Percentiles rank a stretch among this genome's conserved stretches.
Conservation (phyloP, 2,113 vertebrate genomes). For the Pelodiscus sinensis region DNA sequence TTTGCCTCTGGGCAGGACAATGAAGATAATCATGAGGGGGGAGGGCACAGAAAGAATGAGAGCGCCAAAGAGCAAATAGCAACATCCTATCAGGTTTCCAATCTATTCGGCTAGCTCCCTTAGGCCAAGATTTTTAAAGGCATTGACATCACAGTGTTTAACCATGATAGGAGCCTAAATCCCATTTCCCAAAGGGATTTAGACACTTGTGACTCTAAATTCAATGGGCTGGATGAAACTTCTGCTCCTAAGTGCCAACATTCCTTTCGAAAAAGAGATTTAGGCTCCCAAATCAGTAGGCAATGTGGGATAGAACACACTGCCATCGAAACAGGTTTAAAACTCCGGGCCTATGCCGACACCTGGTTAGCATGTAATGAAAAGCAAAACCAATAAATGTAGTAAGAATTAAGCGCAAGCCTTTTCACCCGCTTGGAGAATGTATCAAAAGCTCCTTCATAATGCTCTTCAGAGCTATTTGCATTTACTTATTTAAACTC, state of each 20-base stretch:
- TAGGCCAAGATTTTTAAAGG: neutral
- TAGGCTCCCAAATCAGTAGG: neutral
- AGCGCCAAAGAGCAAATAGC: constrained; percentile 23
- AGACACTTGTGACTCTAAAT: neutral
- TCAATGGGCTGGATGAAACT: neutral
- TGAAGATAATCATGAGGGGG: neutral
- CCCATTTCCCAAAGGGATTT: neutral
- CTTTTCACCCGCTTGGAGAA: constrained; percentile 46
- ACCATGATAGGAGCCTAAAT: neutral
- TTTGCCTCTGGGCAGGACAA: neutral
- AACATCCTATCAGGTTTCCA: neutral
- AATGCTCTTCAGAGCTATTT: neutral
- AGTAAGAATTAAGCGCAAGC: constrained; percentile 15
- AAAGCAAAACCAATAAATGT: constrained; percentile 54
- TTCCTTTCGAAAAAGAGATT: neutral
- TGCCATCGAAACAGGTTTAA: neutral
- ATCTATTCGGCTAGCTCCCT: neutral
- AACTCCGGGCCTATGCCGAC: neutral
- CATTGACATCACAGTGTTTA: neutral
- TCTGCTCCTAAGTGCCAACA: neutral
- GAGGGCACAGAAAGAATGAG: constrained; percentile 38
- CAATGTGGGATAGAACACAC: neutral
- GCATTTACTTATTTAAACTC: constrained; percentile 13
- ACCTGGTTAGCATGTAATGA: constrained; percentile 21
- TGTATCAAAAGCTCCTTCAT: constrained; percentile 11